phyloP scores from a whole-genome alignment of 2,888 invertebrate genomes.

The Pasiphila rectangulata region DNA sequence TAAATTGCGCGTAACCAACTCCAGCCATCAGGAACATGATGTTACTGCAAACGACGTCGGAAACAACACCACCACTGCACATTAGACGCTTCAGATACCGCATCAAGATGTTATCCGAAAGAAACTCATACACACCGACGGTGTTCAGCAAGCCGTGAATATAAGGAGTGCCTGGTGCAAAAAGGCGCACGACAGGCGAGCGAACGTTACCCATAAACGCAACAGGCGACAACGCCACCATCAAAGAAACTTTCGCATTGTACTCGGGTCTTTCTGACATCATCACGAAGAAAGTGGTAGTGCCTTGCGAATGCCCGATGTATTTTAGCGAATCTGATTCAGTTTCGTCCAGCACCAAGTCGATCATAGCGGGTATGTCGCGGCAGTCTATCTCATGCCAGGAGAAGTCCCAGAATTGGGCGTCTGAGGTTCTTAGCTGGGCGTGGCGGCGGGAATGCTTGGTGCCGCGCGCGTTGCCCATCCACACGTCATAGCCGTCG shows the following conservation, averaged over 20 bases:
- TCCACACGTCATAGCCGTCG: conserved; percentile 87
- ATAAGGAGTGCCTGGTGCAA: conserved; percentile 47
- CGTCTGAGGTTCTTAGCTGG: conserved; percentile 52
- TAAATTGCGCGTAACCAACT: conserved; percentile 77
- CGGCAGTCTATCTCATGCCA: conserved; percentile 90
- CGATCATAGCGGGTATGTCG: conserved; percentile 90
- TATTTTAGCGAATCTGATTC: conserved; percentile 80
- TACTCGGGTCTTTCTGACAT: conserved; percentile 75
- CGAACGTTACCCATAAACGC: conserved; percentile 69
- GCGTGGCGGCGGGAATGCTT: conserved; percentile 82
- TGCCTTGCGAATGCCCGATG: conserved; percentile 87
- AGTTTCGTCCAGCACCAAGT: conserved; percentile 82
- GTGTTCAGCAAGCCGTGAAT: conserved; percentile 44
- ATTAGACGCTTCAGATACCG: conserved; percentile 60
- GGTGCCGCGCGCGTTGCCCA: conserved; percentile 89
- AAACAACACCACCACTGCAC: conserved; percentile 65
- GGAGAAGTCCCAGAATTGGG: conserved; percentile 85
- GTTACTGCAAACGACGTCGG: conserved; percentile 80
- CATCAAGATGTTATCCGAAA: conserved; percentile 80
- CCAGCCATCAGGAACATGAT: conserved; percentile 82
- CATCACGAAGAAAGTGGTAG: conserved; percentile 81
- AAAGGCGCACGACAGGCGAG: conserved; percentile 54
- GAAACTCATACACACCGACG: conserved; percentile 82
- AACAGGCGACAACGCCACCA: conserved; percentile 82
- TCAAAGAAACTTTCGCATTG: conserved; percentile 75